Conservation (phyloP, 2,113 vertebrate species). For the Trochalopteron elliotii region DNA sequence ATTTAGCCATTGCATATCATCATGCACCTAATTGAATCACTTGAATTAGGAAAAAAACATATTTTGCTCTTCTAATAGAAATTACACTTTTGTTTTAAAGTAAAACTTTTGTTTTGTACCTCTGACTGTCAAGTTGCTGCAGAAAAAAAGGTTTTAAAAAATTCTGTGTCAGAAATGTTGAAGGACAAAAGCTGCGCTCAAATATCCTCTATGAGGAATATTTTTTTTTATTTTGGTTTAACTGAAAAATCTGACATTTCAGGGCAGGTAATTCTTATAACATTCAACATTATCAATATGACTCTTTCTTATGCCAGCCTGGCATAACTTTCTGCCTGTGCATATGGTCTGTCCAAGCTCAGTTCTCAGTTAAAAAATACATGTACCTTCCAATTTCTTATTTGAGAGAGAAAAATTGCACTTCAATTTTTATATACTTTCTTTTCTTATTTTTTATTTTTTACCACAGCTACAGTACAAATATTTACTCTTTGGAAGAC, state of each 20-base stretch:
- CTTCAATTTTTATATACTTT: background rate
- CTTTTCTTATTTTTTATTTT: background rate
- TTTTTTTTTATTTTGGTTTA: background rate
- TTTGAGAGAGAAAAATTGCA: background rate
- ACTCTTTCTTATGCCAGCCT: background rate
- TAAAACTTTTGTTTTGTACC: background rate
- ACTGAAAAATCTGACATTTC: background rate
- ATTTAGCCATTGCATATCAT: background rate
- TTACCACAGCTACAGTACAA: background rate
- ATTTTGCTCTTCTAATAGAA: background rate
- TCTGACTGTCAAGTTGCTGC: background rate
- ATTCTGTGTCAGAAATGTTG: rapidly evolving
- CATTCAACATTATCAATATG: background rate
- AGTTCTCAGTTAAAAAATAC: background rate
- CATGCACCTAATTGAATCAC: rapidly evolving
- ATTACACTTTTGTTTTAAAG: background rate
- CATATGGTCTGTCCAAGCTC: background rate
- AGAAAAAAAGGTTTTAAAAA: background rate
- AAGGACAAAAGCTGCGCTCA: background rate
- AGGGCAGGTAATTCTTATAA: background rate
- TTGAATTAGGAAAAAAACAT: background rate
- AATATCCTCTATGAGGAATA: rapidly evolving
- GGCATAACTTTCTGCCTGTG: too few relatives aligned
- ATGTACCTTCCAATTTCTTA: background rate
- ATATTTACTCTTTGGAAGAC: background rate